A percentile compares a stretch with the other conserved stretches of the same genome.
Evolutionary conservation across 2,888 invertebrate species (phyloP).

Genomic region (Craniophora ligustri): DNA sequence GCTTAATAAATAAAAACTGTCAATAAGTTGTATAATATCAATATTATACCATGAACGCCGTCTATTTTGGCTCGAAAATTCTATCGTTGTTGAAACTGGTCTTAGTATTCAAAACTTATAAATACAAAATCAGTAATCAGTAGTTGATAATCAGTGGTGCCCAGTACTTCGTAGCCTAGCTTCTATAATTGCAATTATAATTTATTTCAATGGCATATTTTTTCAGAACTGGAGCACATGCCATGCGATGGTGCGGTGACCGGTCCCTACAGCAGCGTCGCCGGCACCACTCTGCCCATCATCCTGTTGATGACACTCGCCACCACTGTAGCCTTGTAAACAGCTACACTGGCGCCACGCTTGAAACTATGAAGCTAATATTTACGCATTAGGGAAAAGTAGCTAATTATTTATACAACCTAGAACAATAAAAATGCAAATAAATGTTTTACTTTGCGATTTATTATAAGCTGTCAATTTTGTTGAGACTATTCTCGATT

Average conservation of each 20-base stretch:
- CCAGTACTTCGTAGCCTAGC: too few species aligned
- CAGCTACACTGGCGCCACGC: slow-evolving; percentile 4
- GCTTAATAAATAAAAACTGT: too few species aligned
- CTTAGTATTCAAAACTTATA: too few species aligned
- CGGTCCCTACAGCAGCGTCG: slow-evolving; percentile 85
- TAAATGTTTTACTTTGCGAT: slow-evolving; percentile 33
- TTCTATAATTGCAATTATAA: too few species aligned
- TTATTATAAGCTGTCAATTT: slow-evolving; percentile 19
- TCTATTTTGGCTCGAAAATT: too few species aligned
- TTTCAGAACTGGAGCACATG: slow-evolving; percentile 83
- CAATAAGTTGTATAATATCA: too few species aligned
- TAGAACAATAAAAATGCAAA: slow-evolving; percentile 49
- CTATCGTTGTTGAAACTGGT: too few species aligned
- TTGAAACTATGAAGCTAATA: slow-evolving; percentile 23
- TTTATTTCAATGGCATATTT: not conserved
- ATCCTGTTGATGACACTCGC: slow-evolving; percentile 80
- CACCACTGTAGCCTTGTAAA: slow-evolving; percentile 82
- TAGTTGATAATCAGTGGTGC: too few species aligned
- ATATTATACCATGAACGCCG: too few species aligned
- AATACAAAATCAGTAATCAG: too few species aligned
- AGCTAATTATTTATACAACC: slow-evolving; percentile 55
- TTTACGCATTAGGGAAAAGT: slow-evolving; percentile 42
- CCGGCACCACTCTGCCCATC: slow-evolving; percentile 79
- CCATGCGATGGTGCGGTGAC: slow-evolving; percentile 86
- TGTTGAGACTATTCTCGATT: not conserved